Evolutionary conservation across 1,140 invertebrate species (phyloP).

Genomic region (Solenopsis invicta): DNA sequence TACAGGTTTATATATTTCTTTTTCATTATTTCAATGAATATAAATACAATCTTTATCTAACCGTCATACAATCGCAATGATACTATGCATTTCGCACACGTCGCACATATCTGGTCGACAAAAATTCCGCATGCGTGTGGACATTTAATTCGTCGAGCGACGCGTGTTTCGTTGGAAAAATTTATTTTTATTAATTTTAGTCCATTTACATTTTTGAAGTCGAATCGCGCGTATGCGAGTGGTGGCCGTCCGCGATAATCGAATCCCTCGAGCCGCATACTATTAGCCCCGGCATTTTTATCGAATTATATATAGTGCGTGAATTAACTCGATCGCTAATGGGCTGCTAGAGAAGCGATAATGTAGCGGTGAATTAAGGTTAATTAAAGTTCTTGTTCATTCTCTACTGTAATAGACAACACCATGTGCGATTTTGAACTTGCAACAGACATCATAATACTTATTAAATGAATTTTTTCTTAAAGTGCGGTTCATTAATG

Average conservation of each 20-base stretch:
- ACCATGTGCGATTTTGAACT: slow-evolving; percentile 1
- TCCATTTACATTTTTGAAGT: slow-evolving; percentile 64
- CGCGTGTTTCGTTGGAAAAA: slow-evolving; percentile 38
- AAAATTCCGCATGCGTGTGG: slow-evolving; percentile 52
- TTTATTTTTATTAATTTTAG: slow-evolving; percentile 60
- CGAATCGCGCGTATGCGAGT: slow-evolving; percentile 2
- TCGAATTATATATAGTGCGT: slow-evolving; percentile 60
- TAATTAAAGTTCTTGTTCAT: slow-evolving; percentile 52
- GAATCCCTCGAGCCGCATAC: slow-evolving; percentile 50
- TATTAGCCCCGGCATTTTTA: slow-evolving; percentile 55
- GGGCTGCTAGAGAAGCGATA: slow-evolving; percentile 47
- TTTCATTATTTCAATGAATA: slow-evolving; percentile 43
- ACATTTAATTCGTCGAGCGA: slow-evolving; percentile 47
- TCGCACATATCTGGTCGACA: slow-evolving; percentile 22
- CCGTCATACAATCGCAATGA: slow-evolving; percentile 11
- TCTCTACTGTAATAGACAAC: slow-evolving; percentile 22
- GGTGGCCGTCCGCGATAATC: slow-evolving; percentile 36
- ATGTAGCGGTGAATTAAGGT: slow-evolving; percentile 52
- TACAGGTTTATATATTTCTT: neutral
- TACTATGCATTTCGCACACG: slow-evolving; percentile 56
- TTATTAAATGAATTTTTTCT: neutral
- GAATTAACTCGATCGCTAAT: slow-evolving; percentile 58
- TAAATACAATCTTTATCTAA: slow-evolving; percentile 16
- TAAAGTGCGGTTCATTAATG: neutral
- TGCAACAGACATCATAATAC: neutral